Percentiles rank a stretch among this genome's conserved stretches.
Evolutionary conservation across 2,113 vertebrate genomes (phyloP).

Genomic region (Grammomys surdaster): DNA sequence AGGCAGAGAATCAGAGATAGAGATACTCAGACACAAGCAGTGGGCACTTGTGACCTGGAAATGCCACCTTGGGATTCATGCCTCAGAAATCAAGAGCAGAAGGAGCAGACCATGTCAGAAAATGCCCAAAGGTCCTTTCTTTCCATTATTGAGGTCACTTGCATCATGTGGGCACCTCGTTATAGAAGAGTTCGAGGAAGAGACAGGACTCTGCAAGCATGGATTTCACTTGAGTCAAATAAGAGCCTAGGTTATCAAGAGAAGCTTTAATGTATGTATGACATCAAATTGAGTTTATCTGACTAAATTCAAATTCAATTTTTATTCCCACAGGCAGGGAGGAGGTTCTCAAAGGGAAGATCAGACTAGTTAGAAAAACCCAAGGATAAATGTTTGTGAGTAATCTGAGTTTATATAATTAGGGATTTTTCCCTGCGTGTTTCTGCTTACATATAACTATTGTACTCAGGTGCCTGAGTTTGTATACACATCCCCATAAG

Average conservation of each 20-base stretch:
- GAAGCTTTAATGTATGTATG: not conserved
- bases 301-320: not conserved
- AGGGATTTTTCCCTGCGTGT: not conserved
- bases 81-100: not conserved
- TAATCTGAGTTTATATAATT: not conserved
- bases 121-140: not conserved
- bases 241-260: not conserved
- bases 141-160: not conserved
- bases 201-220: not conserved
- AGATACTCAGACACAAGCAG: not conserved
- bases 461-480: not conserved
- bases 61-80: not conserved
- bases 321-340: not conserved
- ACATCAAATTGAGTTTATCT: not conserved
- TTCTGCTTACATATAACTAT: not conserved
- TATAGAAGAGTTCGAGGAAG: not conserved
- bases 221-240: not conserved
- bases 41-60: not conserved
- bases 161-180: not conserved
- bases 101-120: not conserved
- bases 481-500: not conserved
- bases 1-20: not conserved
- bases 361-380: not conserved
- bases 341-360: not conserved
- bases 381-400: not conserved